A percentile compares a stretch with the other conserved stretches of the same genome.
Evolutionary conservation across 2,888 invertebrate genomes (phyloP).

Genomic region (Sepiola atlantica): DNA sequence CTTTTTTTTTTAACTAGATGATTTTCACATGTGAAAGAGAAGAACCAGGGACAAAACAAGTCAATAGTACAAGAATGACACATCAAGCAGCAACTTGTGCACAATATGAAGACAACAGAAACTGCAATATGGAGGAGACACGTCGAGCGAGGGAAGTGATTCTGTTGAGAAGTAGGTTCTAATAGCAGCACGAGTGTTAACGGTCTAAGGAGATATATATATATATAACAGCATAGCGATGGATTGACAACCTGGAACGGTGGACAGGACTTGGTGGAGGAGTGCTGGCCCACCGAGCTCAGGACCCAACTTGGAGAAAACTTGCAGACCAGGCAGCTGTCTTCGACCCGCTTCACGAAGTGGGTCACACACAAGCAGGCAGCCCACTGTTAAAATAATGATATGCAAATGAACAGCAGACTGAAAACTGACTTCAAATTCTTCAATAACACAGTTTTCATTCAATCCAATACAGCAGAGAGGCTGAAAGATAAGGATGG

Average conservation of each 20-base stretch:
- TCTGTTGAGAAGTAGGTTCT: slow-evolving; percentile 46
- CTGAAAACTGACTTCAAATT: slow-evolving; percentile 43
- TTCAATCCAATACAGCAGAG: slow-evolving; percentile 43
- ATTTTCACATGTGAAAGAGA: slow-evolving; percentile 20
- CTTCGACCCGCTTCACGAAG: slow-evolving; percentile 47
- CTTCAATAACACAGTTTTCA: not conserved
- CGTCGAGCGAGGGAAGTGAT: slow-evolving; percentile 44
- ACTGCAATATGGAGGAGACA: slow-evolving; percentile 44
- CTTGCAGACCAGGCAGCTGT: slow-evolving; percentile 47
- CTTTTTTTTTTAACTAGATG: slow-evolving; percentile 40
- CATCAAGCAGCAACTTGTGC: slow-evolving; percentile 47
- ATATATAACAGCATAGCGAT: slow-evolving; percentile 44
- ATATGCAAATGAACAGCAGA: slow-evolving; percentile 41
- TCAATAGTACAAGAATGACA: slow-evolving; percentile 42
- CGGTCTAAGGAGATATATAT: slow-evolving; percentile 33
- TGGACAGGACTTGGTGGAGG: slow-evolving; percentile 46
- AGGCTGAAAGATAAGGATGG: slow-evolving; percentile 19
- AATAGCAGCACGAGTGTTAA: slow-evolving; percentile 46
- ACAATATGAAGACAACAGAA: slow-evolving; percentile 46
- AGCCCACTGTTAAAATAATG: slow-evolving; percentile 47
- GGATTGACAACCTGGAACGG: slow-evolving; percentile 46
- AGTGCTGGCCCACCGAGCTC: slow-evolving; percentile 46
- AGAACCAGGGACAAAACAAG: slow-evolving; percentile 34
- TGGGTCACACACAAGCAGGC: slow-evolving; percentile 44
- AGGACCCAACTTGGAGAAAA: slow-evolving; percentile 46